phyloP scores from a whole-genome alignment of 2,888 invertebrate species.

The Chymomyza procnemis region DNA sequence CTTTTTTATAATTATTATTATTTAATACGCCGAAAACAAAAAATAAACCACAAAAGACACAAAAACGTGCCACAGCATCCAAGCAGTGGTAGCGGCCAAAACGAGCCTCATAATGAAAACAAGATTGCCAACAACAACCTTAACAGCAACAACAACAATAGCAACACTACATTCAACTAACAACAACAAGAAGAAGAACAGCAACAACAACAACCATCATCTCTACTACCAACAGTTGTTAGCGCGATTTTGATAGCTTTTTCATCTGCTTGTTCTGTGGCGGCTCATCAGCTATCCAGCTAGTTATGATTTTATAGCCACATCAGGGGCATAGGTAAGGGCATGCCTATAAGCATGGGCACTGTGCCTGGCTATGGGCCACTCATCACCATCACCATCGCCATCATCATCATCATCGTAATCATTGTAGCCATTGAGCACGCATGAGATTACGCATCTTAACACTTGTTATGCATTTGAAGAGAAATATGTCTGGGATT shows the following conservation, averaged over 20 bases:
- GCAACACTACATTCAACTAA: neutral
- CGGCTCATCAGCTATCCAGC: conserved; percentile 36
- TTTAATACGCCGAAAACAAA: conserved; percentile 62
- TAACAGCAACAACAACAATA: conserved; percentile 28
- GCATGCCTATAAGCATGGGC: neutral
- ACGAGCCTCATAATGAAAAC: conserved; percentile 59
- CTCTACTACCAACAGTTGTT: neutral
- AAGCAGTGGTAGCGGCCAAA: conserved; percentile 21
- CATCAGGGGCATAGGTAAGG: neutral
- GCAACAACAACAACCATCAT: conserved; percentile 25
- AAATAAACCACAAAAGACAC: conserved; percentile 24
- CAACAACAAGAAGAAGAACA: conserved; percentile 15
- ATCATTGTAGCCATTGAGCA: neutral
- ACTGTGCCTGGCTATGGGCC: neutral
- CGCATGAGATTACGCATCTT: neutral
- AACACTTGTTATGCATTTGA: neutral
- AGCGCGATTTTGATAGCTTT: conserved; percentile 41
- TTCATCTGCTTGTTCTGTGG: conserved; percentile 29
- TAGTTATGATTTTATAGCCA: conserved; percentile 2
- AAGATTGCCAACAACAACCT: conserved; percentile 49
- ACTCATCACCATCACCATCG: neutral
- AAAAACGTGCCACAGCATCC: conserved; percentile 59
- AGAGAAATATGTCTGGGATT: neutral
- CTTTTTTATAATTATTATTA: conserved; percentile 70
- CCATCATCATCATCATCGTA: neutral